Evolutionary conservation across 37 sponge, comb jelly and placozoan species (phyloP), one percentile per base, ranked within the genome.

Genomic region (Agelas oroides): DNA sequence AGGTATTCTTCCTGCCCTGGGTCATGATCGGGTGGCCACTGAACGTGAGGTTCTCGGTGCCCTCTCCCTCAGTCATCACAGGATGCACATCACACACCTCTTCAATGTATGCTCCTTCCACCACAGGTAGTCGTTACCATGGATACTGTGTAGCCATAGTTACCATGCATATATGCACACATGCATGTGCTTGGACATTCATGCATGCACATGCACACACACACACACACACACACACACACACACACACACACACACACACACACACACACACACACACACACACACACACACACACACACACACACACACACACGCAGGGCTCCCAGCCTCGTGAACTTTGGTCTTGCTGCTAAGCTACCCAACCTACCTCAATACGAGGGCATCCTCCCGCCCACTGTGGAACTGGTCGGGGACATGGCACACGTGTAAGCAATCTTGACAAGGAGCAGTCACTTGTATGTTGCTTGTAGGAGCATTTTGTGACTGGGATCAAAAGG

Each of bases 81-180:
- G 28, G 11, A 57, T 86, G 65, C 87, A 86, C 73, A 74, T 87
- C 46, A 80, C 88, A 53, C 81, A 87, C 32, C 57, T 73, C 56
- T 86, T 79, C 62, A 86, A 86, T 27, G 89, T 88, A 20, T 82
- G 65, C 52, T 54, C 66, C 2, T 88, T 82, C 59, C 83, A 82
- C 65, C 83, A 82, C 64, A 76, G 77, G 86, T 85, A 8, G 46
- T 8, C 8, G 46, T 61, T 23, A 14, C 63, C 63, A 61, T 25
- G 27, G 63, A 6, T 61, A 25, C 25, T 56, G 58, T n/a, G n/a
- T n/a, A n/a, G n/a, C n/a, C 34, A 57, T 27, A 23, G 8, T 20
- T 59, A 60, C 77, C 1, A 35, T 35, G n/a, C n/a, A n/a, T n/a
- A n/a, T n/a, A n/a, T n/a, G n/a, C n/a, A n/a, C n/a, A n/a, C n/a